Percentiles rank a stretch among this genome's conserved stretches.
Evolutionary conservation across 1,140 invertebrate species (phyloP).

Genomic region (Drosophila nikananu): DNA sequence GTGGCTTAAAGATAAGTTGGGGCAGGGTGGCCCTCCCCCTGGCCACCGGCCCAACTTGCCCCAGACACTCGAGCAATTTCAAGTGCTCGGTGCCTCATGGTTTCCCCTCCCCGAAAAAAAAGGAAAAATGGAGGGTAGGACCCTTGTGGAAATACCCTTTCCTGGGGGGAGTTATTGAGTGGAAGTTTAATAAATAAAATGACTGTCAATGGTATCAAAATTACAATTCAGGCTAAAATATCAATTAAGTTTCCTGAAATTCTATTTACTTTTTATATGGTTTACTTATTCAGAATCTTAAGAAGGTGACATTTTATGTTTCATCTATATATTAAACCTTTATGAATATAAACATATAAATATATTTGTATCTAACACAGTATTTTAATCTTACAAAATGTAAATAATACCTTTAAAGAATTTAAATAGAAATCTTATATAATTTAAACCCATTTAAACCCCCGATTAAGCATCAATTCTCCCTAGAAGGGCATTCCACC

Average conservation of each 20-base stretch:
- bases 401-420: not conserved
- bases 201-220: no score
- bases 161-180: not conserved
- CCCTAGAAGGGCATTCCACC: slow-evolving; percentile 32
- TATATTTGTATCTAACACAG: no score
- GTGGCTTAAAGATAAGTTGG: slow-evolving; percentile 60
- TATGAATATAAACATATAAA: no score
- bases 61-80: slow-evolving; percentile 10
- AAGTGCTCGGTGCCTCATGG: slow-evolving; percentile 35
- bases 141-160: not conserved
- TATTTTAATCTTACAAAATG: not conserved
- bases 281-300: no score
- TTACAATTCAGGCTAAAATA: no score
- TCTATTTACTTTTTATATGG: no score
- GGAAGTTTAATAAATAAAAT: no score
- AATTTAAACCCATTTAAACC: no score
- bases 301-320: no score
- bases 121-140: slow-evolving; percentile 9
- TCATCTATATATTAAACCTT: no score
- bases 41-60: not conserved
- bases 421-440: no score
- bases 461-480: not conserved
- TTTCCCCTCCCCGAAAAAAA: not conserved
- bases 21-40: slow-evolving; percentile 11
- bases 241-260: no score